Evolutionary conservation across 2,113 vertebrate genomes (phyloP).

Genomic region (Anseranas semipalmata): DNA sequence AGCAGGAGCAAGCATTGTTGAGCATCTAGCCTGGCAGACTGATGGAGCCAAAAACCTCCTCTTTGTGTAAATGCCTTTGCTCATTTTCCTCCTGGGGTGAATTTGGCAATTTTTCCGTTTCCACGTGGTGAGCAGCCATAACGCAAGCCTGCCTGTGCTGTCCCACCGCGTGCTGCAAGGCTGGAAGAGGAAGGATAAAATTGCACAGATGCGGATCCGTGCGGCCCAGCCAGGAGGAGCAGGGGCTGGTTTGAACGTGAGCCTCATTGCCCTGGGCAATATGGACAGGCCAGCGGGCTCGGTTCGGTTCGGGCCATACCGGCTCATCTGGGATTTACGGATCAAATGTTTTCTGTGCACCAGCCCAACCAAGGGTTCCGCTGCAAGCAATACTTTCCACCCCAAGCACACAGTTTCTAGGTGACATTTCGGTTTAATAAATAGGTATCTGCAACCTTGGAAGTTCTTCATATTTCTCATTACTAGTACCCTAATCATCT

Average conservation of each 20-base stretch:
- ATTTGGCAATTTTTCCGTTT: not conserved
- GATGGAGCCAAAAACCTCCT: not conserved
- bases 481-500: slow-evolving; percentile 37
- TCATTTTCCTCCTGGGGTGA: not conserved
- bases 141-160: not conserved
- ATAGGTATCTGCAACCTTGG: not conserved
- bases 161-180: not conserved
- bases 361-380: not conserved
- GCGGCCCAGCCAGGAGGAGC: not conserved
- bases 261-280: not conserved
- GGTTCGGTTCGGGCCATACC: not conserved
- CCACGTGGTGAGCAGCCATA: not conserved
- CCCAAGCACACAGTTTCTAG: not conserved
- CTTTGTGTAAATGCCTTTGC: not conserved
- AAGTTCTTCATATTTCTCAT: slow-evolving; percentile 38
- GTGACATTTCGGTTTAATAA: not conserved
- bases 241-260: not conserved
- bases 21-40: not conserved
- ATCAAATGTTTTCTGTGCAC: not conserved
- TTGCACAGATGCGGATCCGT: no score
- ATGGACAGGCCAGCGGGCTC: not conserved
- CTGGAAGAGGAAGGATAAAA: not conserved
- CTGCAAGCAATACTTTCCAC: not conserved
- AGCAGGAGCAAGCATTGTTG: accelerated
- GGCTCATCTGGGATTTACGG: not conserved